Conservation (phyloP, 2,888 invertebrate genomes). For the Mythimna vitellina region DNA sequence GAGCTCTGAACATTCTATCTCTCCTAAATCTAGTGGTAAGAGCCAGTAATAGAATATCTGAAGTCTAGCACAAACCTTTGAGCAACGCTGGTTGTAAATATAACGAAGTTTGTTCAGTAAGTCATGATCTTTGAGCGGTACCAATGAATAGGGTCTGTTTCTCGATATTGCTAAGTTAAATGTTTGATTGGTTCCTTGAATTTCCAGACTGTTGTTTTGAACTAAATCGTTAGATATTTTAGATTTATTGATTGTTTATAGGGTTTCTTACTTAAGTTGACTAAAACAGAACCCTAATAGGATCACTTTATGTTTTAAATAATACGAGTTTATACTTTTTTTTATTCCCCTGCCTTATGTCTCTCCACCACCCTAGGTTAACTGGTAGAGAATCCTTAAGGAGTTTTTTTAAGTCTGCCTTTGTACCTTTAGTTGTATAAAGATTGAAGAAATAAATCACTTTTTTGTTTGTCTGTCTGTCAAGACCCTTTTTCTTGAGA, state of each 20-base stretch:
- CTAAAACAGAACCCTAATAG: no score
- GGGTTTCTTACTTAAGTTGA: no score
- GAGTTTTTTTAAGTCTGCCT: no score
- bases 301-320: no score
- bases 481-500: no score
- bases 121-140: conserved; percentile 4
- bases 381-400: no score
- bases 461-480: no score
- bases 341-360: no score
- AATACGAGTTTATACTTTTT: no score
- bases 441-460: no score
- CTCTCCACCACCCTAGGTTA: no score
- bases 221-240: neutral
- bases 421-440: no score
- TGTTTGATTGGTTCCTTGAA: neutral
- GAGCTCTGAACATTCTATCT: neutral
- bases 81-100: conserved; percentile 7
- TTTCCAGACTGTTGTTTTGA: neutral
- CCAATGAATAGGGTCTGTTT: conserved; percentile 26
- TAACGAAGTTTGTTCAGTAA: conserved; percentile 9
- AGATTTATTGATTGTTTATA: neutral
- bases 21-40: neutral
- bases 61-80: conserved; percentile 9
- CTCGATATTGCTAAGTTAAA: neutral
- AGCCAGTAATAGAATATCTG: conserved; percentile 7